Percentiles rank a stretch among this genome's conserved stretches.
These are phyloP conservation scores for Erpetoichthys calabaricus DNA, from an alignment of 2,797 vertebrate genomes.

Conservation along the genomic window DNA sequence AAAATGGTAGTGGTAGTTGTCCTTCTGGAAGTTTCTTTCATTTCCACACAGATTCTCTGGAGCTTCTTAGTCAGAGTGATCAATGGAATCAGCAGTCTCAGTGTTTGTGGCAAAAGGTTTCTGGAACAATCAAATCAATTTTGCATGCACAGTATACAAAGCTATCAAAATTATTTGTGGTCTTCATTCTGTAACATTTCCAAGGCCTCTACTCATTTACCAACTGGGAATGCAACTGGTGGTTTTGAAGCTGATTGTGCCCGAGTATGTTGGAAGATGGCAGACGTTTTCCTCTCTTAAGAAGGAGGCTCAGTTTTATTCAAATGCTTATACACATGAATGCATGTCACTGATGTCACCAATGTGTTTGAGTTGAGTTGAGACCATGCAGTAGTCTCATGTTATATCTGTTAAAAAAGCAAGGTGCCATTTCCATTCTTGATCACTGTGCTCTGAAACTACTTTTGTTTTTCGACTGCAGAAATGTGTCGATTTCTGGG, in stretches of 20 bases:
- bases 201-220: conserved; percentile 20
- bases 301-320: conserved; percentile 22
- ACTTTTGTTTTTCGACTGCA: conserved; percentile 14
- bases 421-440: conserved; percentile 31
- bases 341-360: conserved; percentile 15
- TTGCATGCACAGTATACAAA: conserved; percentile 14
- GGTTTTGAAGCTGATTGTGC: conserved; percentile 4
- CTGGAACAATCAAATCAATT: conserved; percentile 7
- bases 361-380: conserved; percentile 26
- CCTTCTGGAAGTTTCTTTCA: too few relatives aligned
- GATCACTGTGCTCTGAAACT: conserved; percentile 24
- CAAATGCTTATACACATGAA: conserved; percentile 25
- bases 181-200: conserved; percentile 16
- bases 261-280: conserved; percentile 20
- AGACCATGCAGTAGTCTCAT: conserved; percentile 20
- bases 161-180: conserved; percentile 12
- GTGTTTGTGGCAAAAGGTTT: too few relatives aligned
- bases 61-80: too few relatives aligned
- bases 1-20: too few relatives aligned
- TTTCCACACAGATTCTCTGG: too few relatives aligned
- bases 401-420: conserved; percentile 23
- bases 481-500: conserved; percentile 16
- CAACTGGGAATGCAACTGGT: conserved; percentile 14
- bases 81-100: too few relatives aligned
- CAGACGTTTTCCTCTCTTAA: conserved; percentile 14